Evolutionary conservation across 1,140 invertebrate species (phyloP).

Genomic region (Drosophila carrolli): DNA sequence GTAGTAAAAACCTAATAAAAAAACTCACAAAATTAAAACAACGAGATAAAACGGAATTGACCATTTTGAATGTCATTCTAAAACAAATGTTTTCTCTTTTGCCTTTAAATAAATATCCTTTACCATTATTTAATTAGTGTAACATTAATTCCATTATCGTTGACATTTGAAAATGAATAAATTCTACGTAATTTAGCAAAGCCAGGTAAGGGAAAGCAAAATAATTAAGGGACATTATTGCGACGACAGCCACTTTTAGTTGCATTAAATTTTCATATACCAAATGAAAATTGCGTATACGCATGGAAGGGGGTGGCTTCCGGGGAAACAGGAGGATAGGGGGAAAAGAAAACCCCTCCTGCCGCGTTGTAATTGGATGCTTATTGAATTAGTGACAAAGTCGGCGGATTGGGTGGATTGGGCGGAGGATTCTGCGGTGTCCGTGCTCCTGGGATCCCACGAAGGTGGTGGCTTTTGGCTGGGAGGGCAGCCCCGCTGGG

Average conservation of each 20-base stretch:
- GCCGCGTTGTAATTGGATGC: conserved; percentile 79
- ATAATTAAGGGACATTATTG: conserved; percentile 65
- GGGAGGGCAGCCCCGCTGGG: conserved; percentile 43
- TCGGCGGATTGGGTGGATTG: conserved; percentile 22
- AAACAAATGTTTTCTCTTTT: too few species aligned
- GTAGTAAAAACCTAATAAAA: background rate
- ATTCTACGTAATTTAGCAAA: conserved; percentile 32
- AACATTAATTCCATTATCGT: conserved; percentile 5
- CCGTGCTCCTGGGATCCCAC: conserved; percentile 2
- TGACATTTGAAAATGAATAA: conserved; percentile 25
- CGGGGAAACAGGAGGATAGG: background rate
- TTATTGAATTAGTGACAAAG: conserved; percentile 81
- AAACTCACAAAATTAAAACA: background rate
- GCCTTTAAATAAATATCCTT: too few species aligned
- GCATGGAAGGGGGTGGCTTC: conserved; percentile 14
- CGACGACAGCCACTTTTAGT: conserved; percentile 45
- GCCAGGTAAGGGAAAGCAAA: conserved; percentile 16
- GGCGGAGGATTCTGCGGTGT: conserved; percentile 9
- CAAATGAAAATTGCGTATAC: conserved; percentile 64
- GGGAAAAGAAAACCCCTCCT: conserved; percentile 22
- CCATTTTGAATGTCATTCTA: background rate
- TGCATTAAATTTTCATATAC: conserved; percentile 74
- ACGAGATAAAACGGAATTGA: background rate
- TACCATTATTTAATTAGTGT: conserved; percentile 29
- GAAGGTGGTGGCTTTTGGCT: conserved; percentile 5